These are phyloP conservation scores for Tiaroga cobitis DNA, from an alignment of 2,797 vertebrate species.

Conservation along the genomic window DNA sequence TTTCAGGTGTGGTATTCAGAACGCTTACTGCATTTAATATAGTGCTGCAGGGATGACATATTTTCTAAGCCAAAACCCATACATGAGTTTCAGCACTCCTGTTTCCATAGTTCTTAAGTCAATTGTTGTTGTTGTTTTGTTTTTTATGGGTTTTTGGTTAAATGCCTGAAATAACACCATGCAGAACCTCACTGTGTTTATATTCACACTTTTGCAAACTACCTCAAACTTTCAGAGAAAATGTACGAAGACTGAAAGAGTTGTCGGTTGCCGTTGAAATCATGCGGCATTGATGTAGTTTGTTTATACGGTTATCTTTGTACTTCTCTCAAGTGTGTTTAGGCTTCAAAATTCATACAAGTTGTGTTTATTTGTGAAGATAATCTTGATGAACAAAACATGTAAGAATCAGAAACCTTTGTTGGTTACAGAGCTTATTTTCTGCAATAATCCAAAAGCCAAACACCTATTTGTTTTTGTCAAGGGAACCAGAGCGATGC, in stretches of 20 bases:
- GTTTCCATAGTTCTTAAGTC: neutral
- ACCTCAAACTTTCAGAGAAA: neutral
- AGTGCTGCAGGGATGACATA: too few species aligned
- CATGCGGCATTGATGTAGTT: neutral
- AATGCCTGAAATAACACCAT: neutral
- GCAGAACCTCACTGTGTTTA: neutral
- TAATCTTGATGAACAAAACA: neutral
- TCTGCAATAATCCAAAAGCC: neutral
- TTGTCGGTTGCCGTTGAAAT: neutral
- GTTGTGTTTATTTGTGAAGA: neutral
- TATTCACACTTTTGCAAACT: neutral
- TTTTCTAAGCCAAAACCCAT: neutral
- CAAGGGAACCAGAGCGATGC: too few species aligned
- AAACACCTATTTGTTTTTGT: neutral
- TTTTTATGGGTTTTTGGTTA: neutral
- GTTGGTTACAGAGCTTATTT: neutral
- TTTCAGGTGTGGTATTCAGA: neutral
- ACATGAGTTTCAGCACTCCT: neutral
- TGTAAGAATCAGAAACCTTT: neutral
- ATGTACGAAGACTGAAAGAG: neutral
- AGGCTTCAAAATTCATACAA: too few species aligned
- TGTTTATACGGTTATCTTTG: neutral
- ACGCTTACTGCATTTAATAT: neutral
- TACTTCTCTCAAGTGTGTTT: too few species aligned
- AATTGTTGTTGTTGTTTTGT: neutral